These are phyloP conservation scores for Acanthaster planci DNA, from an alignment of 35 echinoderm and acorn worm genomes.

Conservation along the genomic window DNA sequence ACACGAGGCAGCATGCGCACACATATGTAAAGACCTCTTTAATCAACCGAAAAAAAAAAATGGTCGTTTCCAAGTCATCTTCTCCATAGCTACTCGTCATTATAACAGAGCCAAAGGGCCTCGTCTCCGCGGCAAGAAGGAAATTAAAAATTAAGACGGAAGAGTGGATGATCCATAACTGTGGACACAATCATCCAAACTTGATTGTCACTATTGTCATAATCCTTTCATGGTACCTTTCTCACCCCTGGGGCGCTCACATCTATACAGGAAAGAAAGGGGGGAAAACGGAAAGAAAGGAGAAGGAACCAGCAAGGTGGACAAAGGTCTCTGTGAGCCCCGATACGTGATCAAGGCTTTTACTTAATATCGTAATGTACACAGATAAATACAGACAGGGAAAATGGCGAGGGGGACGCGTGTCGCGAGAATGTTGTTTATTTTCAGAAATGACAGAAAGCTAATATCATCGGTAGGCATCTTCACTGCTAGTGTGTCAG, in stretches of 20 bases:
- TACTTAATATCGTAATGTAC: conserved; percentile 12
- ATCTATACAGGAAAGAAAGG: neutral
- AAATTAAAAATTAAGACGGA: conserved; percentile 32
- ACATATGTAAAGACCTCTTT: neutral
- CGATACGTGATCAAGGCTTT: neutral
- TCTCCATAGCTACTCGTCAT: neutral
- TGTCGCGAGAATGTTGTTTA: conserved; percentile 19
- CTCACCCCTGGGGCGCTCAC: neutral
- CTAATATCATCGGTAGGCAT: neutral
- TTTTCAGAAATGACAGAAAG: conserved; percentile 15
- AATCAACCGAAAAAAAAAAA: too few species aligned
- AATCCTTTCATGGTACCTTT: conserved; percentile 7
- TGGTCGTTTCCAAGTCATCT: neutral
- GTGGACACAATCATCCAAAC: conserved; percentile 23
- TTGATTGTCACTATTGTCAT: conserved; percentile 24
- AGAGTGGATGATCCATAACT: conserved; percentile 24
- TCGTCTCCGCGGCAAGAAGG: neutral
- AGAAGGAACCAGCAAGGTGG: neutral
- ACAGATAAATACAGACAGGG: conserved; percentile 9
- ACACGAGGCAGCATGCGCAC: too few species aligned
- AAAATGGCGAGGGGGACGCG: neutral
- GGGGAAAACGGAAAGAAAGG: neutral
- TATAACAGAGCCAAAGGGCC: conserved; percentile 12
- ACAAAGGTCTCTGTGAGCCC: neutral
- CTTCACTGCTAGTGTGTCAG: conserved; percentile 28